Evolutionary conservation across 2,888 invertebrate genomes (phyloP).

Genomic region (Volucella zonaria): DNA sequence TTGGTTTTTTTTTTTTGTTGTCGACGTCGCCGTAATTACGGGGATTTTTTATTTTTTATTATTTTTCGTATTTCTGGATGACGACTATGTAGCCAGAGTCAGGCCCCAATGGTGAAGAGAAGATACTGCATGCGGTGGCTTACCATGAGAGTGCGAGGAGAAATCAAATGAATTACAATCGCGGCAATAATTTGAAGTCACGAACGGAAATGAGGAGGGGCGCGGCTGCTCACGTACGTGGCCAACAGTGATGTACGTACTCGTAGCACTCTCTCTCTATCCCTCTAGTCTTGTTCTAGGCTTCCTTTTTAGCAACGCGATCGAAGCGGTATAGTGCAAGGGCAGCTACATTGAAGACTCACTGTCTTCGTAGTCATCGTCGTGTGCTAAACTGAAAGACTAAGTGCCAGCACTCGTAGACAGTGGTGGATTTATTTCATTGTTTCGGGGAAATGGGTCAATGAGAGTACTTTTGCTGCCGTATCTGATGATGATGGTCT

Average conservation of each 20-base stretch:
- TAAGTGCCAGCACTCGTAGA: constrained; percentile 14
- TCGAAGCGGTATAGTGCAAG: background rate
- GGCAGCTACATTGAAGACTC: background rate
- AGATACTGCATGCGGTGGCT: no score
- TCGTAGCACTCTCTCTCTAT: no score
- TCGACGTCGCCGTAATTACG: no score
- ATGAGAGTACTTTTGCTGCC: constrained; percentile 30
- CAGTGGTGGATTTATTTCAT: constrained; percentile 61
- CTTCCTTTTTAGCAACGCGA: constrained; percentile 40
- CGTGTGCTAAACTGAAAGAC: constrained; percentile 34
- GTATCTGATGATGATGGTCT: constrained; percentile 5
- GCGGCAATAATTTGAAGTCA: constrained; percentile 64
- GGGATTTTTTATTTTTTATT: constrained; percentile 61
- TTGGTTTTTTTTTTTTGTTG: constrained; percentile 40
- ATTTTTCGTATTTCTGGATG: constrained; percentile 61
- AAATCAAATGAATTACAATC: constrained; percentile 70
- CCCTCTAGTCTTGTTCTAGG: constrained; percentile 21
- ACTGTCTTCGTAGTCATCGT: constrained; percentile 17
- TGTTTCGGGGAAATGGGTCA: constrained; percentile 68
- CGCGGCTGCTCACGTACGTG: constrained; percentile 51
- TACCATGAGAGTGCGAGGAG: constrained; percentile 28
- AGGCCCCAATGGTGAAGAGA: background rate
- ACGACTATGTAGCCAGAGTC: background rate
- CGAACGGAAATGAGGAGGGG: constrained; percentile 71
- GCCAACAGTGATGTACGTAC: constrained; percentile 47